These are phyloP conservation scores for Pluvianellus socialis DNA, from an alignment of 2,113 vertebrate species.

Conservation along the genomic window DNA sequence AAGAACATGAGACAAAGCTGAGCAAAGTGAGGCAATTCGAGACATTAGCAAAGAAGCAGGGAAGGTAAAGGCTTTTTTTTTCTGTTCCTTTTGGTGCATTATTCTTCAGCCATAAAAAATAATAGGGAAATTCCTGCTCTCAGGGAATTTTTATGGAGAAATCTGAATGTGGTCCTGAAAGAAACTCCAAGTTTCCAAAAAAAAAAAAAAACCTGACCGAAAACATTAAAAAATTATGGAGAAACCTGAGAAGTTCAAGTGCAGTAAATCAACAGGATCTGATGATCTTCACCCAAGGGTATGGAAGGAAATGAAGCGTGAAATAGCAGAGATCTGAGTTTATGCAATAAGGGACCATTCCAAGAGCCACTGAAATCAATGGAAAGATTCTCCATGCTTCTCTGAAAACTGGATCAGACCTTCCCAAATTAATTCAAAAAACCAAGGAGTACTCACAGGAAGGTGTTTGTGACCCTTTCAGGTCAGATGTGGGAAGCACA, in stretches of 20 bases:
- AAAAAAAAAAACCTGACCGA: background rate
- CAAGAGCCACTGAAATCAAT: constrained; percentile 13
- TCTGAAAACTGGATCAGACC: background rate
- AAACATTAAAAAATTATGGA: background rate
- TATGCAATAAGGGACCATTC: constrained; percentile 1
- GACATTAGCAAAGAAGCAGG: background rate
- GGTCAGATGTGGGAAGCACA: background rate
- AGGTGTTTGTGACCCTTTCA: background rate
- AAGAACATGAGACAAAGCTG: background rate
- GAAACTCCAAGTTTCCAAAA: background rate
- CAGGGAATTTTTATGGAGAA: constrained; percentile 40
- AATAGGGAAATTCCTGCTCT: constrained; percentile 45
- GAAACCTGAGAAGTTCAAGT: constrained; percentile 39
- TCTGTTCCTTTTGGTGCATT: background rate
- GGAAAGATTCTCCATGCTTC: background rate
- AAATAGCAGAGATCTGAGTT: constrained; percentile 51
- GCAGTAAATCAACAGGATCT: constrained; percentile 38
- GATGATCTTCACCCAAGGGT: constrained; percentile 52
- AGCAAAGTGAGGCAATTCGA: background rate
- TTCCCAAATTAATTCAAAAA: background rate
- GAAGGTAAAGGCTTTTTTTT: background rate
- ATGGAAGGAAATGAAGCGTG: constrained; percentile 52
- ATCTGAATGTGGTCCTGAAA: constrained; percentile 27
- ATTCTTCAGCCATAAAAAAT: constrained; percentile 41
- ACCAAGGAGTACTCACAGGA: background rate